These are phyloP conservation scores for Tenthredo livida DNA, from an alignment of 2,888 invertebrate species.

Conservation along the genomic window DNA sequence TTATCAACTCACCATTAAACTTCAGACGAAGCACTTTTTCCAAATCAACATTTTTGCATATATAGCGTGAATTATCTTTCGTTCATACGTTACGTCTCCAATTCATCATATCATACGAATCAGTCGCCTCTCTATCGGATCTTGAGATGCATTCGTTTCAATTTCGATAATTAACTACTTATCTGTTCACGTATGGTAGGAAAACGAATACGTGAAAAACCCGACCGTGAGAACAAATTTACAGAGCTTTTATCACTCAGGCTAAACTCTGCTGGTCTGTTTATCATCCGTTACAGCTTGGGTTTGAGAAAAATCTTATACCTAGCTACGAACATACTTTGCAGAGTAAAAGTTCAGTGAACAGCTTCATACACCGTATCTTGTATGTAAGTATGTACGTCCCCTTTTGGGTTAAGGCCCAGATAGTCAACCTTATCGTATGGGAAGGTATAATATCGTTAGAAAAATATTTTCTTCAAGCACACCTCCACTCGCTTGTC, in stretches of 20 bases:
- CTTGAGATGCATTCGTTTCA: neutral
- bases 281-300: conserved; percentile 25
- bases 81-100: neutral
- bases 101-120: neutral
- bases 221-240: conserved; percentile 11
- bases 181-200: neutral
- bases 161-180: neutral
- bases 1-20: neutral
- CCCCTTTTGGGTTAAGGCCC: neutral
- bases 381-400: neutral
- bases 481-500: neutral
- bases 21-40: neutral
- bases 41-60: neutral
- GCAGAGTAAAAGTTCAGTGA: conserved; percentile 15
- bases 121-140: neutral
- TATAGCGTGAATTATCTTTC: neutral
- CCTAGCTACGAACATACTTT: neutral
- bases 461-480: conserved; percentile 9
- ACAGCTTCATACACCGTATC: conserved; percentile 7
- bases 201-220: neutral
- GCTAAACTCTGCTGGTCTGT: conserved; percentile 15
- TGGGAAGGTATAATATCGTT: neutral
- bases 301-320: conserved; percentile 1
- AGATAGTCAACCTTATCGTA: neutral
- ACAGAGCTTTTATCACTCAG: neutral